A percentile compares a stretch with the other conserved stretches of the same genome.
Conservation (phyloP, 2,113 vertebrate species). For the Gyps fulvus region DNA sequence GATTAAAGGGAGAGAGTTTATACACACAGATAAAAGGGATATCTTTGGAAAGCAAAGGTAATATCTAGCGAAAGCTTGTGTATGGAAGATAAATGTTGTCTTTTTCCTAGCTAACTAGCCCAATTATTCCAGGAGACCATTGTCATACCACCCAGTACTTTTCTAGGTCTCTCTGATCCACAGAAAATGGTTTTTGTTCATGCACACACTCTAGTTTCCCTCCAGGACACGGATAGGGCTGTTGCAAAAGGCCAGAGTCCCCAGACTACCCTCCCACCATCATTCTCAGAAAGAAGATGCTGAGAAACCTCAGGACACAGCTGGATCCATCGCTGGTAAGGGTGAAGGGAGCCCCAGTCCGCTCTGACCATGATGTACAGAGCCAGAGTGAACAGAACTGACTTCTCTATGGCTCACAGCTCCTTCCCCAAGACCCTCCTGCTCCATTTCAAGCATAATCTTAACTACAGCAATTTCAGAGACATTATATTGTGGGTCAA, state of each 20-base stretch:
- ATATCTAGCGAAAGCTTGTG: fast-evolving
- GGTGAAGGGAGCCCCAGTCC: not conserved
- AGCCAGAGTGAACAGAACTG: not conserved
- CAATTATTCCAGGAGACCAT: not conserved
- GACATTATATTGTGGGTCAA: no score
- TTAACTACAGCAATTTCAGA: not conserved
- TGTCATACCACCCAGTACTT: no score
- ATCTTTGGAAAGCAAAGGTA: not conserved
- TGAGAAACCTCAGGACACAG: not conserved
- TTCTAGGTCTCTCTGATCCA: not conserved
- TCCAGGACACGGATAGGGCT: not conserved
- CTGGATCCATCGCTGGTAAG: not conserved
- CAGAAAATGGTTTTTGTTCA: not conserved
- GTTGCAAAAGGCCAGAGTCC: not conserved
- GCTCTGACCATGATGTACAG: no score
- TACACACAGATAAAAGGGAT: fast-evolving
- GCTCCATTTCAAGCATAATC: not conserved
- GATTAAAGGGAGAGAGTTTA: not conserved
- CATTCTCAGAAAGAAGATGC: not conserved
- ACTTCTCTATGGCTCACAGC: no score
- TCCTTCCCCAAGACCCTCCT: not conserved
- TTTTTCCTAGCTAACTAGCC: not conserved
- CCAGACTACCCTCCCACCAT: fast-evolving
- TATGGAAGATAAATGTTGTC: fast-evolving
- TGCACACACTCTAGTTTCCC: not conserved